phyloP scores from a whole-genome alignment of 2,888 invertebrate genomes.

The Parnassius smintheus region DNA sequence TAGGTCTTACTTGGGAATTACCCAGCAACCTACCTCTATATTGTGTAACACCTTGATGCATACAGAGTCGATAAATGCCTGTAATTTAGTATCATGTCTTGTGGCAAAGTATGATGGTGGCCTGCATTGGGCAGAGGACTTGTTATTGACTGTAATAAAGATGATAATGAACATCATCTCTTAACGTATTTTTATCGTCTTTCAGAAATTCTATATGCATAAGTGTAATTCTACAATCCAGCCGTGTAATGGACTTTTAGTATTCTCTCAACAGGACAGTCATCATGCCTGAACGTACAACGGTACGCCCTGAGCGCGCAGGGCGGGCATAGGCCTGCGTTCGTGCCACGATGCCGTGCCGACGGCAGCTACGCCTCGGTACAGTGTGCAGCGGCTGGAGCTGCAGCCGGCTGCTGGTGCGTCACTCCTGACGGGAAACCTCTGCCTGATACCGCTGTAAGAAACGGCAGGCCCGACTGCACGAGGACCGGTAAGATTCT shows the following conservation, averaged over 20 bases:
- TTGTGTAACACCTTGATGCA: too few relatives aligned
- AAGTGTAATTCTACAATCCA: neutral
- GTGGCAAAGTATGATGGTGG: too few relatives aligned
- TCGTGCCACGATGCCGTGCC: slow-evolving; percentile 89
- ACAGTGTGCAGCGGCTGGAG: slow-evolving; percentile 90
- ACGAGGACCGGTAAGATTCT: slow-evolving; percentile 63
- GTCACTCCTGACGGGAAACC: slow-evolving; percentile 92
- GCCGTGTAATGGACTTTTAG: slow-evolving; percentile 4
- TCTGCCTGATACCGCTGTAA: slow-evolving; percentile 89
- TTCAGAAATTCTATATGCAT: too few relatives aligned
- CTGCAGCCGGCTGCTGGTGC: slow-evolving; percentile 94
- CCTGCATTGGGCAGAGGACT: too few relatives aligned
- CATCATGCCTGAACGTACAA: slow-evolving; percentile 74
- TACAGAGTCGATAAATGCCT: too few relatives aligned
- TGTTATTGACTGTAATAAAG: too few relatives aligned
- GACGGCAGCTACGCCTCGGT: slow-evolving; percentile 93
- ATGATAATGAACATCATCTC: too few relatives aligned
- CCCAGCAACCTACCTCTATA: too few relatives aligned
- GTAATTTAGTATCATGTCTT: too few relatives aligned
- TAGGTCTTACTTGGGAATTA: too few relatives aligned
- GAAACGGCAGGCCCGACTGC: slow-evolving; percentile 86
- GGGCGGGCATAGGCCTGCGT: slow-evolving; percentile 75
- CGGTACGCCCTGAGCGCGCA: slow-evolving; percentile 65
- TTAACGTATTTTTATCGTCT: too few relatives aligned
- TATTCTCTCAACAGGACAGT: slow-evolving; percentile 58